A percentile compares a stretch with the other conserved stretches of the same genome.
phyloP scores from a whole-genome alignment of 2,113 vertebrate genomes.

The Callipepla californica region DNA sequence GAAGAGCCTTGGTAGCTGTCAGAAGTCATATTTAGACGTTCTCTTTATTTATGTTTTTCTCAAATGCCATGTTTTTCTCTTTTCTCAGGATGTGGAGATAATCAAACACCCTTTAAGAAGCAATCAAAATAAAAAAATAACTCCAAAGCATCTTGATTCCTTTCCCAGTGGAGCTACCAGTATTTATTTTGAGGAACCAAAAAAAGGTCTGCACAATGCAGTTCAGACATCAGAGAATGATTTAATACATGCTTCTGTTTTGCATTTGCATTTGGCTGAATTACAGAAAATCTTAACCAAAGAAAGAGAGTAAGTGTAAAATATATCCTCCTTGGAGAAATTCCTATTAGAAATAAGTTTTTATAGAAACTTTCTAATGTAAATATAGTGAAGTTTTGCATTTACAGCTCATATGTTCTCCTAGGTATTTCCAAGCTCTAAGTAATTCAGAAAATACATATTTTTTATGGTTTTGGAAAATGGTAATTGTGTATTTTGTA shows the following conservation, averaged over 20 bases:
- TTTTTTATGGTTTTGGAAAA: not conserved
- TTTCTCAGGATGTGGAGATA: slow-evolving; percentile 51
- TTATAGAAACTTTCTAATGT: not conserved
- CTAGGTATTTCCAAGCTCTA: not conserved
- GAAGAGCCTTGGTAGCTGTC: not conserved
- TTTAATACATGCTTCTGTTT: slow-evolving; percentile 31
- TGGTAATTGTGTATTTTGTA: not conserved
- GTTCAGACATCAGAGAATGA: slow-evolving; percentile 5
- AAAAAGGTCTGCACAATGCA: not conserved
- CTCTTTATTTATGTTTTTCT: not conserved
- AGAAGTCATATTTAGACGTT: not conserved
- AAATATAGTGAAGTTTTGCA: not conserved
- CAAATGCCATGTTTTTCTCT: not conserved
- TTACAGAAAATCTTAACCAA: slow-evolving; percentile 72
- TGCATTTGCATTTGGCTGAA: slow-evolving; percentile 56
- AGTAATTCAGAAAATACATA: not conserved
- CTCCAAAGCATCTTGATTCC: not conserved
- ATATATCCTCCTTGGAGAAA: not conserved
- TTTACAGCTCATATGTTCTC: not conserved
- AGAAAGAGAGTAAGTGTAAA: slow-evolving; percentile 78
- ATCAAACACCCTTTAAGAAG: not conserved
- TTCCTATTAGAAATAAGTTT: not conserved
- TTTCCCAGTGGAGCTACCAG: not conserved
- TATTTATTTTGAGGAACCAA: not conserved
- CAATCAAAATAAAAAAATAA: slow-evolving; percentile 11